Conservation (phyloP, 2,888 invertebrate species). For the Didymodactylos carnosus region DNA sequence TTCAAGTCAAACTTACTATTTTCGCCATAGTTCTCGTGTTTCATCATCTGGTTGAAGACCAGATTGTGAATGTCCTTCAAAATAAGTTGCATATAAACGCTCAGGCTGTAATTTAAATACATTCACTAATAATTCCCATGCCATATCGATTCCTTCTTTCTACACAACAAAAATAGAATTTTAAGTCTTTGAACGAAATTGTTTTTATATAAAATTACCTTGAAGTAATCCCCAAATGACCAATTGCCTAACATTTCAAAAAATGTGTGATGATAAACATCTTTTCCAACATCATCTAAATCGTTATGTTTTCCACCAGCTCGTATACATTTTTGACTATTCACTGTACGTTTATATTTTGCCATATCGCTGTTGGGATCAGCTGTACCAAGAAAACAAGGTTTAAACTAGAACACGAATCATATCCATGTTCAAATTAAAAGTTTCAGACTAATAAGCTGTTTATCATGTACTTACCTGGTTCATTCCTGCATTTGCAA, state of each 20-base stretch:
- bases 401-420: conserved; percentile 54
- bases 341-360: conserved; percentile 61
- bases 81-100: conserved; percentile 88
- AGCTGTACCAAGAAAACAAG: conserved; percentile 80
- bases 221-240: conserved; percentile 99
- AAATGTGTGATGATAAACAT: conserved; percentile 98
- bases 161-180: conserved; percentile 23
- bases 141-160: conserved; percentile 86
- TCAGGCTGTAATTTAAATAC: conserved; percentile 54
- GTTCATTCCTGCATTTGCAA: conserved; percentile 98
- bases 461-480: conserved; percentile 47
- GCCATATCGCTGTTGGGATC: conserved; percentile 91
- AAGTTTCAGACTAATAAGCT: background rate
- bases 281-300: conserved; percentile 95
- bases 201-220: conserved; percentile 39
- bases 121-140: conserved; percentile 80
- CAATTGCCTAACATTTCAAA: conserved; percentile 99
- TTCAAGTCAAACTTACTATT: conserved; percentile 26
- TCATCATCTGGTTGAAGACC: conserved; percentile 76
- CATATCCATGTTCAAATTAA: background rate
- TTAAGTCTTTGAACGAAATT: background rate
- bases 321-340: conserved; percentile 95
- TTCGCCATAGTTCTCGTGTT: conserved; percentile 57
- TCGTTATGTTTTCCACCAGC: conserved; percentile 99
- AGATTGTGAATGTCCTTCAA: conserved; percentile 65